Conservation (phyloP, 2,113 vertebrate species). For the Antechinus stuartii region DNA sequence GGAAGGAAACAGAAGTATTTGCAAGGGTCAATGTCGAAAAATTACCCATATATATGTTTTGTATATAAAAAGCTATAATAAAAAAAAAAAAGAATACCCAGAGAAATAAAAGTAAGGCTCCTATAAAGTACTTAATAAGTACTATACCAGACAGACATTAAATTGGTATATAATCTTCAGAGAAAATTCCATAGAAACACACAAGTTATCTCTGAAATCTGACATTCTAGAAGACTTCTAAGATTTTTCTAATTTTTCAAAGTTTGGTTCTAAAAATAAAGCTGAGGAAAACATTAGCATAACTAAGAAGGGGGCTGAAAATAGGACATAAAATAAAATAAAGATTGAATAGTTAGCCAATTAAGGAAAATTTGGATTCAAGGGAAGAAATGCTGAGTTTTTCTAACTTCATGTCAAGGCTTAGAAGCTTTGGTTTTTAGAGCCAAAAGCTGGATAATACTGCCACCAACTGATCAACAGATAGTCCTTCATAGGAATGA, state of each 20-base stretch:
- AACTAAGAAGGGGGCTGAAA: not conserved
- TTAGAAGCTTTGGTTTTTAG: rapidly evolving
- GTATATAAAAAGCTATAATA: too few relatives aligned
- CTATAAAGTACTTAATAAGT: not conserved
- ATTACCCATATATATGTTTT: too few relatives aligned
- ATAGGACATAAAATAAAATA: conserved; percentile 27
- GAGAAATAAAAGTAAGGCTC: not conserved
- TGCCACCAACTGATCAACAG: conserved; percentile 78
- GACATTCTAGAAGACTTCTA: not conserved
- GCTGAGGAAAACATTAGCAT: not conserved
- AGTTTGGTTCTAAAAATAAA: not conserved
- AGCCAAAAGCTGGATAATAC: not conserved
- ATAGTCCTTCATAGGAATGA: not conserved
- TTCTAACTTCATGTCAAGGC: not conserved
- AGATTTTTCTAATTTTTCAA: not conserved
- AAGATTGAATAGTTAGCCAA: conserved; percentile 20
- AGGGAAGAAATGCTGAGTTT: not conserved
- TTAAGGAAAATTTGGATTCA: not conserved
- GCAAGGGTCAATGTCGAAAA: too few relatives aligned
- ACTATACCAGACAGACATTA: not conserved
- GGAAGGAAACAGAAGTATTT: too few relatives aligned
- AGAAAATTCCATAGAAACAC: not conserved
- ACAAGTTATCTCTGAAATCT: not conserved
- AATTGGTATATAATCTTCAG: not conserved
- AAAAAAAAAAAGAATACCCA: not conserved